Evolutionary conservation across 2,113 vertebrate species (phyloP).

Genomic region (Periophthalmus modestus): DNA sequence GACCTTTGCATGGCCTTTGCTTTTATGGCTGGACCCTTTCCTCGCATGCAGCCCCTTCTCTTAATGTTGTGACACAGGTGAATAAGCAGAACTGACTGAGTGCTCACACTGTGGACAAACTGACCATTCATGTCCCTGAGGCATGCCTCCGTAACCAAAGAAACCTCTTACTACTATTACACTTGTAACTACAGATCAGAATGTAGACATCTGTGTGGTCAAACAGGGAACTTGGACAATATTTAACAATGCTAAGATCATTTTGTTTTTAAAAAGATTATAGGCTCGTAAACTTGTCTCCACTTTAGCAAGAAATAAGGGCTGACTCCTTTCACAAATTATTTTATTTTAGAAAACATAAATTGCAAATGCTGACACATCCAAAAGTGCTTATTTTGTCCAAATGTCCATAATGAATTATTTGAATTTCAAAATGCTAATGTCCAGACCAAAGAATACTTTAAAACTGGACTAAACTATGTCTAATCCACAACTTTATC

Average conservation of each 20-base stretch:
- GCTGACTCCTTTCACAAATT: no score
- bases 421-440: background rate
- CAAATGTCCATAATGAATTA: no score
- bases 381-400: background rate
- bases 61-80: slow-evolving; percentile 36
- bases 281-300: no score
- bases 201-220: background rate
- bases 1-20: slow-evolving; percentile 27
- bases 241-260: background rate
- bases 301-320: no score
- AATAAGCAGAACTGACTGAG: slow-evolving; percentile 26
- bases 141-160: background rate
- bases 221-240: background rate
- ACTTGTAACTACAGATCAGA: background rate
- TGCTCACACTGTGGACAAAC: slow-evolving; percentile 19
- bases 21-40: slow-evolving; percentile 10
- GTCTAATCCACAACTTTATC: background rate
- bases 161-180: background rate
- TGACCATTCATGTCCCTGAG: slow-evolving; percentile 13
- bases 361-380: no score
- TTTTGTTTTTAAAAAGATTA: background rate
- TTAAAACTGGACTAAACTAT: background rate
- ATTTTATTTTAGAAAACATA: no score
- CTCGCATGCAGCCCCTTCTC: background rate
- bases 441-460: background rate